These are phyloP conservation scores for Drosophila mulleri DNA, from an alignment of 2,888 invertebrate species.

Conservation along the genomic window DNA sequence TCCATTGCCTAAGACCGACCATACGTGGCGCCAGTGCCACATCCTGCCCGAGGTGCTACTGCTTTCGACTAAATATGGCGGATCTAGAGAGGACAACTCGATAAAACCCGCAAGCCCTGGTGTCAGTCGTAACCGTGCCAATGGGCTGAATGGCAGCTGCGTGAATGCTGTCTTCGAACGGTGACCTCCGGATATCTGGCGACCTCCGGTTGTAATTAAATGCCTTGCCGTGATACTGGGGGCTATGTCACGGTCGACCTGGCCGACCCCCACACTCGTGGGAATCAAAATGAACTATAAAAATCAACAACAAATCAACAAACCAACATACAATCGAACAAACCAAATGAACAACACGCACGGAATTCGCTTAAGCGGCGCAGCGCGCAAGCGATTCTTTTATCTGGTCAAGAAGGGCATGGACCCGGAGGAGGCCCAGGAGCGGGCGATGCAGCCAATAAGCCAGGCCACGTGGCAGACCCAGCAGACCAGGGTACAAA, in stretches of 20 bases:
- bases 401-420: conserved; percentile 4
- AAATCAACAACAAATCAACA: conserved; percentile 3
- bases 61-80: conserved; percentile 52
- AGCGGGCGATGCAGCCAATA: conserved; percentile 13
- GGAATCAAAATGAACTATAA: conserved; percentile 36
- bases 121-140: conserved; percentile 50
- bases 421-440: not conserved
- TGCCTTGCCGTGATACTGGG: conserved; percentile 50
- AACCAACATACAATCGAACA: conserved; percentile 12
- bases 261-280: conserved; percentile 44
- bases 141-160: conserved; percentile 51
- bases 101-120: conserved; percentile 53
- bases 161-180: conserved; percentile 54
- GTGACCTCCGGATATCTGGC: conserved; percentile 54
- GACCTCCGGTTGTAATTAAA: conserved; percentile 41
- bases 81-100: conserved; percentile 60
- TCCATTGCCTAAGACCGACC: conserved; percentile 45
- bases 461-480: not conserved
- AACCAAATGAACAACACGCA: not conserved
- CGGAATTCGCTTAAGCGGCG: conserved; percentile 12
- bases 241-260: conserved; percentile 48
- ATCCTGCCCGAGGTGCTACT: conserved; percentile 55
- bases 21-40: conserved; percentile 38
- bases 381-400: conserved; percentile 21
- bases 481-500: no score